phyloP scores from a whole-genome alignment of 2,888 invertebrate species.

The Eutolmus rufibarbis region DNA sequence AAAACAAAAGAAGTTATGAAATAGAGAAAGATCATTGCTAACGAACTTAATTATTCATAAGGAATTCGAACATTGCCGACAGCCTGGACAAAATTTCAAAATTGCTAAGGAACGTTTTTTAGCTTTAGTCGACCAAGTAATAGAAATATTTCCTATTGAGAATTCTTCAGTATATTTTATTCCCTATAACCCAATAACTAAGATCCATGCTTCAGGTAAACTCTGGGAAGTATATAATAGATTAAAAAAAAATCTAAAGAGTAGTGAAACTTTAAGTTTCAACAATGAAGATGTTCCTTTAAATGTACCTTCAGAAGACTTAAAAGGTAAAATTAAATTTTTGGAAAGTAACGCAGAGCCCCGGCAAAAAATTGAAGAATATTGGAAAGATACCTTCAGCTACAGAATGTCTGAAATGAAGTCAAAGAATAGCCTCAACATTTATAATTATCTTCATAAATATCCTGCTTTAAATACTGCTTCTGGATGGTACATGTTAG shows the following conservation, averaged over 20 bases:
- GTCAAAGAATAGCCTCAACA: not conserved
- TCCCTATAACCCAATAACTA: not conserved
- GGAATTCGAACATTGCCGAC: not conserved
- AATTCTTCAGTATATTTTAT: not conserved
- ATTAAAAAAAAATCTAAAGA: not conserved
- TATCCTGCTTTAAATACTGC: not conserved
- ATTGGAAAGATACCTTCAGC: not conserved
- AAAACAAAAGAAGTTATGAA: not conserved
- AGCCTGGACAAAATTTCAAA: not conserved
- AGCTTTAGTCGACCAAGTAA: not conserved
- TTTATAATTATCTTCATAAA: not conserved
- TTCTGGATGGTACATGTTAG: no score
- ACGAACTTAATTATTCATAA: not conserved
- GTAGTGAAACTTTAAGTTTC: not conserved
- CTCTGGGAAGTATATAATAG: not conserved
- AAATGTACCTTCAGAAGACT: no score
- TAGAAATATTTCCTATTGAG: not conserved
- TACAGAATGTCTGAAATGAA: not conserved
- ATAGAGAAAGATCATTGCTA: not conserved
- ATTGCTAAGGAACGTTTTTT: not conserved
- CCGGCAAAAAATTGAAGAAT: not conserved
- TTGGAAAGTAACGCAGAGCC: not conserved
- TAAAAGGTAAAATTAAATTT: not conserved
- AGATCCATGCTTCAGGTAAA: not conserved
- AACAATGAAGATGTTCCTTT: no score